These are phyloP conservation scores for Ennomos fuscantarius DNA, from an alignment of 2,888 invertebrate genomes.

Conservation along the genomic window DNA sequence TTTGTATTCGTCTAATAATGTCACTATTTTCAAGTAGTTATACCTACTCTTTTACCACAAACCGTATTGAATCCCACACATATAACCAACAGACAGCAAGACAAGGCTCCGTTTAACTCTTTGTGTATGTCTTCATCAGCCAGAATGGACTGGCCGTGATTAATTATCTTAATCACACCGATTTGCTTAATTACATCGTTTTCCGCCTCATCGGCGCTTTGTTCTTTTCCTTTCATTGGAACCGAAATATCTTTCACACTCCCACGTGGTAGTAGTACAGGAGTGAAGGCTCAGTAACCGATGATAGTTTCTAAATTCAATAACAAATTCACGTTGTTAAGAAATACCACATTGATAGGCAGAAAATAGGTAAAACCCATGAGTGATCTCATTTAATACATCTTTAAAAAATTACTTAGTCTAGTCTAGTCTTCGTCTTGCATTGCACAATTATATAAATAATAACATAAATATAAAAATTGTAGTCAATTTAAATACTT, in stretches of 20 bases:
- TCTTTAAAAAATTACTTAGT: no score
- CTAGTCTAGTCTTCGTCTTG: no score
- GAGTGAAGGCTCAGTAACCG: conserved; percentile 1
- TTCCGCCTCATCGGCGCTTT: conserved; percentile 58
- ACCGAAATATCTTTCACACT: conserved; percentile 50
- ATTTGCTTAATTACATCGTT: conserved; percentile 64
- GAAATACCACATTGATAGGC: no score
- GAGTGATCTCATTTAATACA: not conserved
- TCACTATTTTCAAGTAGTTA: no score
- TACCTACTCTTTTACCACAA: not conserved
- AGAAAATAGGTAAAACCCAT: no score
- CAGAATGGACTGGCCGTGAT: conserved; percentile 41
- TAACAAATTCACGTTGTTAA: no score
- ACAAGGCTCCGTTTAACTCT: conserved; percentile 30
- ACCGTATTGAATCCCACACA: conserved; percentile 27
- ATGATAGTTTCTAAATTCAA: no score
- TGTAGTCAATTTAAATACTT: no score
- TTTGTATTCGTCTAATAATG: no score
- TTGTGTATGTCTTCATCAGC: conserved; percentile 37
- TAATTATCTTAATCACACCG: conserved; percentile 62
- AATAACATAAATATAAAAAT: no score
- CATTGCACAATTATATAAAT: no score
- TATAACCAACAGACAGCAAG: conserved; percentile 8
- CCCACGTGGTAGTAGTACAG: conserved; percentile 47
- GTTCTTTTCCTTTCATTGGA: conserved; percentile 56